phyloP scores from a whole-genome alignment of 2,888 invertebrate species.

The Synergus laeviventris region DNA sequence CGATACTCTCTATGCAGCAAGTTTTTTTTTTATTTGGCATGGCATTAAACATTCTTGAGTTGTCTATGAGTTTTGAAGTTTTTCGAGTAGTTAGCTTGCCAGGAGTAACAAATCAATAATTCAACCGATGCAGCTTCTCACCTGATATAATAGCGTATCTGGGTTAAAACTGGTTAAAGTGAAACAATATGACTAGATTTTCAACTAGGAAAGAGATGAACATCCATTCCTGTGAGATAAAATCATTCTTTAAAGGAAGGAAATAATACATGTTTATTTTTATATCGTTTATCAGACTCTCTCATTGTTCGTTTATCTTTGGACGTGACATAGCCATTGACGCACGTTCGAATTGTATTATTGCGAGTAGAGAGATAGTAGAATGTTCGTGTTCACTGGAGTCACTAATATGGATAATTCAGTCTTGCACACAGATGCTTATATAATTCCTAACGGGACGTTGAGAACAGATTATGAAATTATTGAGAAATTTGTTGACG shows the following conservation, averaged over 20 bases:
- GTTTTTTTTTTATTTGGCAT: not conserved
- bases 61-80: not conserved
- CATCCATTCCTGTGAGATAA: not conserved
- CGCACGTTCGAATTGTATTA: not conserved
- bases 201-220: not conserved
- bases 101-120: constrained; percentile 16
- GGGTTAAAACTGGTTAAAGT: too few relatives aligned
- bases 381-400: not conserved
- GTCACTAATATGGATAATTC: not conserved
- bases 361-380: not conserved
- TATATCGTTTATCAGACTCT: too few relatives aligned
- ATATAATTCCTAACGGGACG: not conserved
- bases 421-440: not conserved
- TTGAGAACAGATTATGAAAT: not conserved
- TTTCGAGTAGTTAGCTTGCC: not conserved
- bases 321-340: constrained; percentile 4
- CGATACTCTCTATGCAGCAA: not conserved
- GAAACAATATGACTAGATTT: too few relatives aligned
- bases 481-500: too few relatives aligned
- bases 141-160: not conserved
- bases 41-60: not conserved
- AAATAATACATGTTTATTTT: not conserved
- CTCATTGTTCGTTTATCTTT: not conserved
- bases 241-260: not conserved
- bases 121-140: not conserved